A percentile compares a stretch with the other conserved stretches of the same genome.
Conservation (phyloP, 2,113 vertebrate species). For the Baryphthengus martii region DNA sequence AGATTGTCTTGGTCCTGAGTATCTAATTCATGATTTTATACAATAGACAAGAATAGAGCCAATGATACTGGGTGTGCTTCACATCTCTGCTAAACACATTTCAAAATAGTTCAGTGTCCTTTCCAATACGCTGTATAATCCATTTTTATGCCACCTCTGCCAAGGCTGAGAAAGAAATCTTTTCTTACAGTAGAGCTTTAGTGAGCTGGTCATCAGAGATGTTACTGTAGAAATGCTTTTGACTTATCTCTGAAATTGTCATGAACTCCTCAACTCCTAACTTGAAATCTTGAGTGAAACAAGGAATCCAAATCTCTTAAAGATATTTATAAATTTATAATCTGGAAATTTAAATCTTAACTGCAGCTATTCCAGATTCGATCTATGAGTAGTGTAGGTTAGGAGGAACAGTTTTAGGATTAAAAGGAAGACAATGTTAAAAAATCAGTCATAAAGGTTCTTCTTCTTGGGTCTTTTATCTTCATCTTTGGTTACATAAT, state of each 20-base stretch:
- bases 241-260: background rate
- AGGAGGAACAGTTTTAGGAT: background rate
- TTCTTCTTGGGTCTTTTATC: background rate
- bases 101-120: background rate
- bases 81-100: background rate
- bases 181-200: background rate
- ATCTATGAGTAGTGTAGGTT: background rate
- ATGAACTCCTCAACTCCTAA: background rate
- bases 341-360: background rate
- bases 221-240: background rate
- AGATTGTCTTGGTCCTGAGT: background rate
- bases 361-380: background rate
- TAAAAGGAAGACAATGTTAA: background rate
- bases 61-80: background rate
- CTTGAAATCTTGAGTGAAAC: background rate
- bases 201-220: background rate
- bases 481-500: background rate
- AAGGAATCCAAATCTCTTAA: background rate
- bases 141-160: background rate
- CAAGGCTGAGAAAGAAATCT: background rate
- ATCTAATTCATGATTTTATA: background rate
- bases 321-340: background rate
- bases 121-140: background rate
- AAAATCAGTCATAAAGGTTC: background rate
- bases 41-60: background rate